These are phyloP conservation scores for Hassar affinis DNA, from an alignment of 2,113 vertebrate genomes.

Conservation along the genomic window DNA sequence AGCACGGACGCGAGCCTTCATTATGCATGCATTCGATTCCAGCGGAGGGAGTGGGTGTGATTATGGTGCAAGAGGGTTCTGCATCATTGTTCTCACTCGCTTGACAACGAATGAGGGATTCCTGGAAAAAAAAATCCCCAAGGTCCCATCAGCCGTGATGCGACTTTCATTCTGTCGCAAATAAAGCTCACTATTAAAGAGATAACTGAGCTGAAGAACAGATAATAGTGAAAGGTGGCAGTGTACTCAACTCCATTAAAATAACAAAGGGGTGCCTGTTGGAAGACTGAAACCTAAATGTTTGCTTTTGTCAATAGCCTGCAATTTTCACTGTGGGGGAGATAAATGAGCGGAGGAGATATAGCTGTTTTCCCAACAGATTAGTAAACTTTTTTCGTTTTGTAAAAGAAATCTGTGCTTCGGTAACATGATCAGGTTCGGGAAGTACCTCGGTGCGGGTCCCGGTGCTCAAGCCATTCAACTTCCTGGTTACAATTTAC, in stretches of 20 bases:
- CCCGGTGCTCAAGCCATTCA: too few species aligned
- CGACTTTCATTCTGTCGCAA: slow-evolving; percentile 37
- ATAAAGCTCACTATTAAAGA: slow-evolving; percentile 52
- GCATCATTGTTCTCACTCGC: slow-evolving; percentile 36
- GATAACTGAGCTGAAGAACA: slow-evolving; percentile 52
- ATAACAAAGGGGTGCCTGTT: slow-evolving; percentile 38
- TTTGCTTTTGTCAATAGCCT: slow-evolving; percentile 24
- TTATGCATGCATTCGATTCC: slow-evolving; percentile 43
- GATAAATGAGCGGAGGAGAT: slow-evolving; percentile 19
- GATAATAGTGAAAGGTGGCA: slow-evolving; percentile 47
- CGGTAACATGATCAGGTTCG: background rate
- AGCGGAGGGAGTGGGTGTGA: slow-evolving; percentile 38
- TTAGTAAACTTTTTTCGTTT: slow-evolving; percentile 10
- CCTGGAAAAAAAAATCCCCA: slow-evolving; percentile 15
- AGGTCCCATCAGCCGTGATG: slow-evolving; percentile 5
- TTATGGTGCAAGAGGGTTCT: slow-evolving; percentile 29
- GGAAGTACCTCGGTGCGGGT: background rate
- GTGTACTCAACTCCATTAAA: slow-evolving; percentile 43
- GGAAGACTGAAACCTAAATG: slow-evolving; percentile 19
- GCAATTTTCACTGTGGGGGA: slow-evolving; percentile 21
- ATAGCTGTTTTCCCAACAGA: slow-evolving; percentile 17
- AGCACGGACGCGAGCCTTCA: slow-evolving; percentile 25
- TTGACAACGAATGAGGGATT: slow-evolving; percentile 43
- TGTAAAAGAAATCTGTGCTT: background rate
- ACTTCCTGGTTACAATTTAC: slow-evolving; percentile 20